phyloP scores from a whole-genome alignment of 2,797 vertebrate genomes.

The Carapus acus region DNA sequence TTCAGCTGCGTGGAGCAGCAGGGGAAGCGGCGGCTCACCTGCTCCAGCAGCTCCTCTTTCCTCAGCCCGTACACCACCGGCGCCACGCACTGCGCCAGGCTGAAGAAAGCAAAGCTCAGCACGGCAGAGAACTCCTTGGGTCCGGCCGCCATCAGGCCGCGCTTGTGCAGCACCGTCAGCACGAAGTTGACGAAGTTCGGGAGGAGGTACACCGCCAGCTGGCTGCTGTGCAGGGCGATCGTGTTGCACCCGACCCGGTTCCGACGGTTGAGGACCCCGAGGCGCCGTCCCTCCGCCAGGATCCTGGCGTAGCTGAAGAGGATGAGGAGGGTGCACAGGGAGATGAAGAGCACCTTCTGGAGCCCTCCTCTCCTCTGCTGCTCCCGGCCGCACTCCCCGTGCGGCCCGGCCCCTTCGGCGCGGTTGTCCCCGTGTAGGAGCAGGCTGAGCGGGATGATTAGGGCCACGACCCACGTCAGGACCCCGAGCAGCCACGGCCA shows the following conservation, averaged over 20 bases:
- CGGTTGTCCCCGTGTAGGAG: not conserved
- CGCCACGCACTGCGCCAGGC: constrained; percentile 73
- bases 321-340: constrained; percentile 62
- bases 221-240: constrained; percentile 68
- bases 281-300: constrained; percentile 60
- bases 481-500: constrained; percentile 67
- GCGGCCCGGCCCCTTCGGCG: rapidly evolving
- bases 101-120: constrained; percentile 70
- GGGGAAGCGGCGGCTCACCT: constrained; percentile 61
- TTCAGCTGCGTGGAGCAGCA: constrained; percentile 61
- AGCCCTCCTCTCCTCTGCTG: constrained; percentile 48
- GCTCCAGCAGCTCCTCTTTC: constrained; percentile 73
- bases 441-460: constrained; percentile 63
- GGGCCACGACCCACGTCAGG: constrained; percentile 65
- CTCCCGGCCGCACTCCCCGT: constrained; percentile 37
- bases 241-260: constrained; percentile 69
- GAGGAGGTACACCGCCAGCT: constrained; percentile 72
- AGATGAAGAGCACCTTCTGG: constrained; percentile 65
- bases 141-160: rapidly evolving
- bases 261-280: constrained; percentile 69
- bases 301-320: constrained; percentile 72
- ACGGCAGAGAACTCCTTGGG: constrained; percentile 66
- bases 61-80: constrained; percentile 74
- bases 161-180: constrained; percentile 31
- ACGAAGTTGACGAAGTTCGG: constrained; percentile 71